Evolutionary conservation across 2,113 vertebrate species (phyloP).

Genomic region (Lipotes vexillifer): DNA sequence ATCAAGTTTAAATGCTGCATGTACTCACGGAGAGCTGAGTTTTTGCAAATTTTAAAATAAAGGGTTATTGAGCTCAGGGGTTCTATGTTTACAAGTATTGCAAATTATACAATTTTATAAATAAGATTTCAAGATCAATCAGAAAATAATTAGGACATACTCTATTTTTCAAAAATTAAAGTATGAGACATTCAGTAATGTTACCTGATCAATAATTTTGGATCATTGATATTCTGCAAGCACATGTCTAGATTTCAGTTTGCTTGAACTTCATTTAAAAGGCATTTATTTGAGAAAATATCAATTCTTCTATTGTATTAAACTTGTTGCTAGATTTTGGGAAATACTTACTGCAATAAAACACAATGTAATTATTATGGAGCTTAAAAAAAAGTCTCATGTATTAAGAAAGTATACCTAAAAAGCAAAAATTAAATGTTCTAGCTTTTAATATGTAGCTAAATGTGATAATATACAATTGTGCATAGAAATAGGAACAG

Average conservation of each 20-base stretch:
- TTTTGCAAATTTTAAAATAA: background rate
- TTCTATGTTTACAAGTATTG: background rate
- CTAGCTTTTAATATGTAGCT: conserved; percentile 37
- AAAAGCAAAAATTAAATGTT: conserved; percentile 45
- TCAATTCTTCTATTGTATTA: background rate
- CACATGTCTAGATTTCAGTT: background rate
- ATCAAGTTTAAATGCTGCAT: background rate
- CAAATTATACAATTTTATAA: background rate
- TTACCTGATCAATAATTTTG: background rate
- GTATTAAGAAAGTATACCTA: conserved; percentile 33
- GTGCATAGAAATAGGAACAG: conserved; percentile 60
- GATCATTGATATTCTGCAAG: background rate
- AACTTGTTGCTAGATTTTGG: background rate
- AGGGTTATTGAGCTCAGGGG: background rate
- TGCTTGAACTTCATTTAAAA: conserved; percentile 5
- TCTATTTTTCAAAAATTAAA: background rate
- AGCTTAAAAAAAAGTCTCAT: background rate
- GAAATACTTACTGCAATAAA: background rate
- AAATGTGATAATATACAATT: conserved; percentile 62
- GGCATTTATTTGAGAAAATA: background rate
- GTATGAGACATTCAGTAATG: background rate
- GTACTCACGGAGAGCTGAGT: background rate
- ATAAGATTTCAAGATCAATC: background rate
- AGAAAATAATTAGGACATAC: background rate
- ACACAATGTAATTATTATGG: background rate